Conservation (phyloP, 2,888 invertebrate genomes). For the Taphrorychus bicolor region DNA sequence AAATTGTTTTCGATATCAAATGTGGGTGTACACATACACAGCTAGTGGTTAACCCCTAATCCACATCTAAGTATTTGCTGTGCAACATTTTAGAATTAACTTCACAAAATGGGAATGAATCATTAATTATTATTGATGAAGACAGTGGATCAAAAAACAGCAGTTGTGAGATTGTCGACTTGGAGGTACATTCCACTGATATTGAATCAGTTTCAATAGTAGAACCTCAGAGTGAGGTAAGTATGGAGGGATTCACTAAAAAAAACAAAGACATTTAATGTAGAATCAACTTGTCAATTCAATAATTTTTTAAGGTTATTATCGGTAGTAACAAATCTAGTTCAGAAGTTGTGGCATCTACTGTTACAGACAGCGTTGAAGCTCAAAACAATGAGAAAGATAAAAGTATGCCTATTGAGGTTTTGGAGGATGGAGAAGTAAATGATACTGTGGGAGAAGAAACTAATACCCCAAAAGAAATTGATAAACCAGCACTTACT, state of each 20-base stretch:
- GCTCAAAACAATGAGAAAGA: neutral
- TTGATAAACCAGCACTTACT: constrained; percentile 53
- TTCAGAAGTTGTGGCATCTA: neutral
- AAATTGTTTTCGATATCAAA: no score
- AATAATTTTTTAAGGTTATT: neutral
- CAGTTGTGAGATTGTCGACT: neutral
- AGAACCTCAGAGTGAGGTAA: neutral
- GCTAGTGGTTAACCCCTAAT: no score
- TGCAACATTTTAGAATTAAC: neutral
- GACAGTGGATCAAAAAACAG: neutral
- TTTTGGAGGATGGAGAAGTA: constrained; percentile 42
- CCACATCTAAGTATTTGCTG: no score
- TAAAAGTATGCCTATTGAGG: constrained; percentile 1
- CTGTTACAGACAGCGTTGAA: no score
- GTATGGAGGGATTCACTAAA: neutral
- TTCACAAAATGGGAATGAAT: neutral
- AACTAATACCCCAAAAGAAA: no score
- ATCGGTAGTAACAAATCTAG: neutral
- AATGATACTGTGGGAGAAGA: constrained; percentile 18
- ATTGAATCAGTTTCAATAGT: neutral
- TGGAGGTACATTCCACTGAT: neutral
- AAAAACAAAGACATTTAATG: no score
- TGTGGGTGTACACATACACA: no score
- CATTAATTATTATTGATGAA: neutral
- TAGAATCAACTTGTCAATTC: no score